phyloP scores from a whole-genome alignment of 2,113 vertebrate species.

The Stegostoma tigrinum region DNA sequence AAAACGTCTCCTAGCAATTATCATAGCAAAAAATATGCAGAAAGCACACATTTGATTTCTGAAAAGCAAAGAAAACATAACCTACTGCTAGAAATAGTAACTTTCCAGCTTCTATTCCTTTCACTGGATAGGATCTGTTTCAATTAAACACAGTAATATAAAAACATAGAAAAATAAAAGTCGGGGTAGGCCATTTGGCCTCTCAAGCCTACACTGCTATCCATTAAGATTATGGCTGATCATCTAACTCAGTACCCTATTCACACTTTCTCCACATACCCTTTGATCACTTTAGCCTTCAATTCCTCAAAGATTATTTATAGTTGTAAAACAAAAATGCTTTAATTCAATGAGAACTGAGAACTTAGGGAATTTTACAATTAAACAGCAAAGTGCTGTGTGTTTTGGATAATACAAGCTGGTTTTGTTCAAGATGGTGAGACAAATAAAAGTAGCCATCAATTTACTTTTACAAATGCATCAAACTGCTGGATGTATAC shows the following conservation, averaged over 20 bases:
- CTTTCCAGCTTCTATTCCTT: not conserved
- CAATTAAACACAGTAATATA: not conserved
- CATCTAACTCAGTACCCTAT: too few species aligned
- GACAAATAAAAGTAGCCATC: not conserved
- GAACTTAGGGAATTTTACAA: not conserved
- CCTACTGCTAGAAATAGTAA: not conserved
- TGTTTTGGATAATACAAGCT: not conserved
- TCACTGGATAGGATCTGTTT: not conserved
- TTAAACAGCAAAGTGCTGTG: not conserved
- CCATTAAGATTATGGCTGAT: too few species aligned
- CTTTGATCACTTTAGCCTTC: too few species aligned
- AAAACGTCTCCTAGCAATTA: conserved; percentile 37
- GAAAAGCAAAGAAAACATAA: not conserved
- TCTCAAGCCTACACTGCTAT: too few species aligned
- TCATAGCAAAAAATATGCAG: conserved; percentile 31
- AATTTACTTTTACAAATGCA: not conserved
- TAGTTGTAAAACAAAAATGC: not conserved
- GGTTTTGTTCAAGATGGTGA: not conserved
- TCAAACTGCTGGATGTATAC: not conserved
- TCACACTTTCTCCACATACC: too few species aligned
- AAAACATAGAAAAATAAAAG: too few species aligned
- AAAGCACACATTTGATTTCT: conserved; percentile 4
- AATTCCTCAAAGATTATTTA: not conserved
- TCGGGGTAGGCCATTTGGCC: too few species aligned
- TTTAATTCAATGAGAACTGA: not conserved